These are phyloP conservation scores for Athrips mouffetella DNA, from an alignment of 2,888 invertebrate genomes.

Conservation along the genomic window DNA sequence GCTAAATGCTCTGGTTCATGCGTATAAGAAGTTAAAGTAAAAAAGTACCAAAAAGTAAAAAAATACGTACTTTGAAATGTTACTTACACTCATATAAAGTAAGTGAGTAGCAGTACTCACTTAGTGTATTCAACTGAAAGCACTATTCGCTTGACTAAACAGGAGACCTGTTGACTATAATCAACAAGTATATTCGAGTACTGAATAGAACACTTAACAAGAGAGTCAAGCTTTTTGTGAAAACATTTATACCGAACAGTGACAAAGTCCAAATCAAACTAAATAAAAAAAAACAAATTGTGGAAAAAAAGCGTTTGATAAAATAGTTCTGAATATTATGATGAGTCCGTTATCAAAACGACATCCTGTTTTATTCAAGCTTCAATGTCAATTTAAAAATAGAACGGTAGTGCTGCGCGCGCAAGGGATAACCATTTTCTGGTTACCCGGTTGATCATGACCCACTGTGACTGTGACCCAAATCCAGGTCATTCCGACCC, in stretches of 20 bases:
- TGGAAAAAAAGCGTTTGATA: neutral
- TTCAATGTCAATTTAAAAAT: conserved; percentile 9
- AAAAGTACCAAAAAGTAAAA: no score
- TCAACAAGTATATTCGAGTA: conserved; percentile 1
- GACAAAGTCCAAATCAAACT: neutral
- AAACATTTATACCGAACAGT: neutral
- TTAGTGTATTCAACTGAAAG: no score
- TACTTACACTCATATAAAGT: no score
- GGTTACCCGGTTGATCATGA: conserved; percentile 5
- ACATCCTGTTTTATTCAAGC: neutral
- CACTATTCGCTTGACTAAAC: neutral
- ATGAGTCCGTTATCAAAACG: neutral
- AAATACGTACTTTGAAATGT: no score
- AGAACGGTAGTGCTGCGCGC: conserved; percentile 9
- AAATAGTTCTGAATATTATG: neutral
- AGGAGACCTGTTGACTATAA: conserved; percentile 5
- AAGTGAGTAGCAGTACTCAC: no score
- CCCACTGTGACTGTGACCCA: conserved; percentile 9
- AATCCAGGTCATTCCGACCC: neutral
- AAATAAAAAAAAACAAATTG: neutral
- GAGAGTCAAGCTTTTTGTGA: neutral
- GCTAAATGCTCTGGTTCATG: no score
- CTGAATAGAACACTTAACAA: neutral
- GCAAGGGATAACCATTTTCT: neutral
- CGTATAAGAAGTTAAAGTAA: no score